Evolutionary conservation across 2,113 vertebrate genomes (phyloP), one percentile per base, ranked within the genome.

Genomic region (Neofelis nebulosa): DNA sequence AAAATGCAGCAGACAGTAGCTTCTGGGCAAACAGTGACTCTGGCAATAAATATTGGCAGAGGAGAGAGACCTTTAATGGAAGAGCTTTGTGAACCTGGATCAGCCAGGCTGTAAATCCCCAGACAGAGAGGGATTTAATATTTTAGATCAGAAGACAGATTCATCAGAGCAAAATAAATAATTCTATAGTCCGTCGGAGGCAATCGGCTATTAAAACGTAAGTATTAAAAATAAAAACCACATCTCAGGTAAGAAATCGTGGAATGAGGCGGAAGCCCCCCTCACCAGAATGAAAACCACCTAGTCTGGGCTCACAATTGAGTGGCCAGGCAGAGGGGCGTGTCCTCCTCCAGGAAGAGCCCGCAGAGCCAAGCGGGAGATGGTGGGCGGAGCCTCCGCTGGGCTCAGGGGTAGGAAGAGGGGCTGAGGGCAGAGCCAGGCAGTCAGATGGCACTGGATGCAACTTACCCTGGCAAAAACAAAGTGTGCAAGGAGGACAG

Each of bases 11-110:
- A 95, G 97, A 96, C 95, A 97, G 96, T 80, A 74, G 94, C 96
- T 98, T 98, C 96, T 98, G 97, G 96, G 97, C 97, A 98, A 97
- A 97, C 97, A 96, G 96, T 92, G 92, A 97, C 86, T 97, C 73
- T 36, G 85, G 97, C 97, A 97, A 97, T 98, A 98, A 98, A 98
- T 97, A 97, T 95, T 97, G 97, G 97, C 98, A 97, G 95, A 96
- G 91, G 86, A 94, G 33, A 88, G 73, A 89, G 85, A 91, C 52
- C 80, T 96, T 94, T 96, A 97, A 96, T 96, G 97, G 95, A 93
- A 97, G 95, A 95, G 89, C 91, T 97, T 79, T 94, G 76, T 74
- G 92, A 89, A 81, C 92, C 83, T 71, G 38, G 68, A 84, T 83
- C 65, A 76, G 79, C 41, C 29, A 76, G 96, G 87, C 80, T 92